Base-by-base conservation (phyloP, 2,888 invertebrate genomes). In the Chloromyia formosa region DNA sequence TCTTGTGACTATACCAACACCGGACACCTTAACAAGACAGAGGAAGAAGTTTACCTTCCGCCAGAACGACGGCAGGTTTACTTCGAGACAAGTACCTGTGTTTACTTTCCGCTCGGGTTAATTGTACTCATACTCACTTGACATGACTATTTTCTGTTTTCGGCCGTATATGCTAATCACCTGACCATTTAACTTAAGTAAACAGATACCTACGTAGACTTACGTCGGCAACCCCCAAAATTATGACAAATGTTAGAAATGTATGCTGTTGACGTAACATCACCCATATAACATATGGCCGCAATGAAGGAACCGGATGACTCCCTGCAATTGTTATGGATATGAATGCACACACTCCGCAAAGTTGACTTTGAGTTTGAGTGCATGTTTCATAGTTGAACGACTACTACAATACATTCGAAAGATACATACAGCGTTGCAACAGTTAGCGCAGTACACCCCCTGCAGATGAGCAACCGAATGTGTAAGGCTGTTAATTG, bases 111-210 rank as follows among this genome's bases (percentile, higher is more conserved):
- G 71, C 71, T 71, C 71, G 71, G 40, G 71, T 71, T 71, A 71
- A 71, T 71, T 58, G 56, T 71, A 56, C 40, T 56, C 71, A 71
- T 71, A 56, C 23, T 71, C 71, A 71, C 71, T 71, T 58, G 71
- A 71, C 71, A 71, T 71, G 71, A 71, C 71, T 71, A 56, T 58
- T 71, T 71, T 71, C 71, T 71, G 71, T 71, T 71, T 71, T 56
- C 58, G 56, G 58, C 40, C 71, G 58, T 71, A 71, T 71, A 71
- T 71, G 71, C 71, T 71, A 71, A 71, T 71, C 71, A 71, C 71
- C 71, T 71, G 71, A 71, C 56, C 58, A 71, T 71, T 58, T 71
- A 56, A 71, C 71, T 71, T 5, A 56, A 40, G 40, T 20, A 71
- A 71, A 71, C 71, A 71, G 7, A 40, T n/a, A 45, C 12, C 10